A percentile compares a stretch with the other conserved stretches of the same genome.
Evolutionary conservation across 53 echinoderm and acorn worm genomes (phyloP).

Genomic region (Holothuria leucospilota): DNA sequence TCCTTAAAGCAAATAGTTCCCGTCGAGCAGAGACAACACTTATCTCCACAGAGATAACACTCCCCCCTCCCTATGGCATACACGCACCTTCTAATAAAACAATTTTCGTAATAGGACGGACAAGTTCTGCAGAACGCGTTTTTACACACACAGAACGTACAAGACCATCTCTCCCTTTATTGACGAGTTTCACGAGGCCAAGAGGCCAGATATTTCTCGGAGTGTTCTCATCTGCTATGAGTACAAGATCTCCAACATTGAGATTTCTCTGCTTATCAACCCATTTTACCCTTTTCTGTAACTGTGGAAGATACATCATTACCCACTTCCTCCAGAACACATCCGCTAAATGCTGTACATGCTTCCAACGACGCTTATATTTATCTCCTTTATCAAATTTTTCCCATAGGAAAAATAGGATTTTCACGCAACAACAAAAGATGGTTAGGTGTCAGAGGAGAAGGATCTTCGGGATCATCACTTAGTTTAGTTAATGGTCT

Average conservation of each 20-base stretch:
- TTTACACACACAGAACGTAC: conserved; percentile 29
- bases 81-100: no score
- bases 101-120: background rate
- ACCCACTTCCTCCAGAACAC: background rate
- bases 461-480: conserved; percentile 34
- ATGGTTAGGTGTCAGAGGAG: conserved; percentile 40
- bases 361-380: conserved; percentile 19
- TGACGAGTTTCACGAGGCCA: conserved; percentile 19
- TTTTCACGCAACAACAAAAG: conserved; percentile 46
- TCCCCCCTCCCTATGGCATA: no score
- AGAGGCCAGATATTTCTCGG: conserved; percentile 57
- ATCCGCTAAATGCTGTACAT: conserved; percentile 9
- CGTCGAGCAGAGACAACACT: no score
- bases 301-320: conserved; percentile 22
- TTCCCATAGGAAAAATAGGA: conserved; percentile 40
- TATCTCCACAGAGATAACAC: no score
- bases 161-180: conserved; percentile 45
- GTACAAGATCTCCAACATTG: conserved; percentile 33
- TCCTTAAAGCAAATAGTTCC: no score
- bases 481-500: conserved; percentile 38
- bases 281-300: conserved; percentile 46
- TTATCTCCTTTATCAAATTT: background rate
- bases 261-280: conserved; percentile 5
- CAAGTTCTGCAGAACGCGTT: background rate
- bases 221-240: conserved; percentile 29